Conservation (phyloP, 2,797 vertebrate genomes). For the Tiaroga cobitis region DNA sequence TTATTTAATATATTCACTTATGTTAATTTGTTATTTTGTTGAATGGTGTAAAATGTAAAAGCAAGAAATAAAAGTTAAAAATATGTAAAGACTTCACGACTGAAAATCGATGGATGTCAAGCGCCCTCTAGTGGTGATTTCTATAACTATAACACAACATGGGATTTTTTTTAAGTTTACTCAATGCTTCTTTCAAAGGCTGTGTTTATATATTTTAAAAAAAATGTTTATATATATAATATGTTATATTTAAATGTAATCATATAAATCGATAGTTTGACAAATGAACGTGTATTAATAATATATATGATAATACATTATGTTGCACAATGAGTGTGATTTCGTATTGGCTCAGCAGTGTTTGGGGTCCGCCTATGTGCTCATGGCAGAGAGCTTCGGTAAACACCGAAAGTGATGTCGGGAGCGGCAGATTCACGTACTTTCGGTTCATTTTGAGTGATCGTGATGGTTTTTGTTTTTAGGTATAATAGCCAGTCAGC, state of each 20-base stretch:
- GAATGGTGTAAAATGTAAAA: slow-evolving; percentile 26
- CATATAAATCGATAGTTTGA: not conserved
- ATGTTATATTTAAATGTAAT: not conserved
- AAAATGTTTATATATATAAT: too few relatives aligned
- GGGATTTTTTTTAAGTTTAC: not conserved
- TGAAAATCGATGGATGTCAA: not conserved
- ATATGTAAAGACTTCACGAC: not conserved
- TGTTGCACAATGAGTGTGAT: too few relatives aligned
- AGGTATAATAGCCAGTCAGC: too few relatives aligned
- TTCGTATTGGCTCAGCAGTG: slow-evolving; percentile 11
- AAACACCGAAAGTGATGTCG: slow-evolving; percentile 12
- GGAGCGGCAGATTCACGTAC: not conserved
- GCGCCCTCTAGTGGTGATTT: not conserved
- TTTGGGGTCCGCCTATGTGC: not conserved
- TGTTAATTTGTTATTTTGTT: slow-evolving; percentile 14
- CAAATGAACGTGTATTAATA: not conserved
- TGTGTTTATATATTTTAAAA: not conserved
- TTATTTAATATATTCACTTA: not conserved
- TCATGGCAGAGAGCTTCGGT: slow-evolving; percentile 2
- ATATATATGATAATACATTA: not conserved
- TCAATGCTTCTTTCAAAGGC: not conserved
- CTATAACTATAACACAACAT: not conserved
- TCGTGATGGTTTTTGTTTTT: not conserved
- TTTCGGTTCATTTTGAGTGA: slow-evolving; percentile 4
- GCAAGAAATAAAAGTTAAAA: slow-evolving; percentile 26